These are phyloP conservation scores for Zingel zingel DNA, from an alignment of 2,113 vertebrate species.

Conservation along the genomic window DNA sequence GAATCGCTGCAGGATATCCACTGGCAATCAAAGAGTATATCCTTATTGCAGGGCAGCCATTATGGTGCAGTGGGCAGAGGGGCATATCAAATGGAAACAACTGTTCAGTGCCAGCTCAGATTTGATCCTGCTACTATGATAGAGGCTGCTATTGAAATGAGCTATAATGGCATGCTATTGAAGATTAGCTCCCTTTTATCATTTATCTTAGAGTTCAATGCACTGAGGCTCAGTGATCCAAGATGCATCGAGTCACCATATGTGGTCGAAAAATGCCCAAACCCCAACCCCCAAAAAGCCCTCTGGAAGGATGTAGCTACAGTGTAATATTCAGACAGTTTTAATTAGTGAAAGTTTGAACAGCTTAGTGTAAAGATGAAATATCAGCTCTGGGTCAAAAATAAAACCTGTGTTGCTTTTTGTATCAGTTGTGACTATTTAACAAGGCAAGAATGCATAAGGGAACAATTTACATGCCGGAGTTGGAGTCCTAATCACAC, in stretches of 20 bases:
- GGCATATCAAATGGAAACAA: slow-evolving; percentile 80
- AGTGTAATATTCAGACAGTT: slow-evolving; percentile 41
- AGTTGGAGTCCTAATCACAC: slow-evolving; percentile 47
- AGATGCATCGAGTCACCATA: slow-evolving; percentile 56
- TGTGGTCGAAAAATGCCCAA: slow-evolving; percentile 30
- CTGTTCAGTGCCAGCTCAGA: slow-evolving; percentile 75
- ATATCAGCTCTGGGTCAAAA: slow-evolving; percentile 10
- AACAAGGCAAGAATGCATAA: slow-evolving; percentile 23
- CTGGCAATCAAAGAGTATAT: slow-evolving; percentile 72
- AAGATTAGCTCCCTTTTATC: slow-evolving; percentile 78
- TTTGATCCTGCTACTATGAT: slow-evolving; percentile 69
- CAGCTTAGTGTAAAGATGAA: background rate
- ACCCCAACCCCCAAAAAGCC: slow-evolving; percentile 19
- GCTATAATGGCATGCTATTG: slow-evolving; percentile 69
- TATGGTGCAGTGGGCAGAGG: slow-evolving; percentile 68
- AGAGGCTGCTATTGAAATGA: slow-evolving; percentile 74
- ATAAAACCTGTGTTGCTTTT: background rate
- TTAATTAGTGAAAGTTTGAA: slow-evolving; percentile 20
- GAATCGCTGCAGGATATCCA: slow-evolving; percentile 70
- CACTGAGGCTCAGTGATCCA: slow-evolving; percentile 59
- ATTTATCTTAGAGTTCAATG: slow-evolving; percentile 73
- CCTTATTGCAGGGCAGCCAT: slow-evolving; percentile 65
- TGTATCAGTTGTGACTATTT: background rate
- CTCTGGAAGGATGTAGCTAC: slow-evolving; percentile 26
- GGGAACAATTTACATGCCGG: slow-evolving; percentile 39